Percentiles rank a stretch among this genome's conserved stretches.
These are phyloP conservation scores for Himalopsyche kuldschensis DNA, from an alignment of 2,888 invertebrate species.

Conservation along the genomic window DNA sequence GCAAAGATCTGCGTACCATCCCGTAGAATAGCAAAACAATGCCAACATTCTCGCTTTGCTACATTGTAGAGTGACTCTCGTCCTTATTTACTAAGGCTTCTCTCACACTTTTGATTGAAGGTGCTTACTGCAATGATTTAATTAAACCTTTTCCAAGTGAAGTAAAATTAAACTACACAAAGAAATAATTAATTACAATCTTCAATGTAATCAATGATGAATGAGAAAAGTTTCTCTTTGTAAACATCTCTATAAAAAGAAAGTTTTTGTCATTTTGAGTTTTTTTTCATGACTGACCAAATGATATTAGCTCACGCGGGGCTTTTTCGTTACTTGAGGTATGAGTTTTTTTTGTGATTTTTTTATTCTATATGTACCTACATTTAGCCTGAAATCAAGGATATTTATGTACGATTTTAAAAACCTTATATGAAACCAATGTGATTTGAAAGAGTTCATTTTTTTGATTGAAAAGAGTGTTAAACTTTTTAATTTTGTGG, in stretches of 20 bases:
- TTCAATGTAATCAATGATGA: background rate
- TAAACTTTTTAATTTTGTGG: too few species aligned
- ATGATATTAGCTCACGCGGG: background rate
- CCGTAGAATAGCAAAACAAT: background rate
- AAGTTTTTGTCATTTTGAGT: background rate
- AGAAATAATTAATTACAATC: background rate
- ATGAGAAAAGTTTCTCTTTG: background rate
- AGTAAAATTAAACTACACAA: background rate
- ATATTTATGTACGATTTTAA: too few species aligned
- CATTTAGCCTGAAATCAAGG: too few species aligned
- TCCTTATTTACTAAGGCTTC: background rate
- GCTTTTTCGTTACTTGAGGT: too few species aligned
- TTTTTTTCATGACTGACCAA: background rate
- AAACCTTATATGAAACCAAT: too few species aligned
- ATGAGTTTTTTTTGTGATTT: too few species aligned
- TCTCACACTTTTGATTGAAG: background rate
- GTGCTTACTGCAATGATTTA: background rate
- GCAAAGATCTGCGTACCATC: slow-evolving; percentile 2
- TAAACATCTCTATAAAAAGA: background rate
- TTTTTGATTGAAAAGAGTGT: too few species aligned
- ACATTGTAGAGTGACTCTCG: background rate
- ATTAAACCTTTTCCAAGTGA: background rate
- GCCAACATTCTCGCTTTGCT: background rate
- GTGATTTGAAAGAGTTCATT: too few species aligned
- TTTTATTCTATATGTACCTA: too few species aligned